Conservation (phyloP, 2,888 invertebrate genomes). For the Exephanes ischioxanthus region DNA sequence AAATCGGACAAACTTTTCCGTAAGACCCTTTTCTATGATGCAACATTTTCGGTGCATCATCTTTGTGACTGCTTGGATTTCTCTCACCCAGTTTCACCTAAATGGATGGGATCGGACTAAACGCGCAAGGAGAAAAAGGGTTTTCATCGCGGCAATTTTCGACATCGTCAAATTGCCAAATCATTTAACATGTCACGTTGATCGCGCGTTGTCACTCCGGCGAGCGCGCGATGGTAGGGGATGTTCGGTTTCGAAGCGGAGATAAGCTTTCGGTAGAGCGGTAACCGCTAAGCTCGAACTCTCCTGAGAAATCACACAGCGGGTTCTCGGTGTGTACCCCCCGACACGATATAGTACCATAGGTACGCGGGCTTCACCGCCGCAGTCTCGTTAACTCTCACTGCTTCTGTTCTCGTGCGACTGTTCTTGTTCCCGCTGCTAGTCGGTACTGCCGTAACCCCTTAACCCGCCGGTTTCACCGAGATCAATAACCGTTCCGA, state of each 20-base stretch:
- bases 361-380: slow-evolving; percentile 52
- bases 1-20: neutral
- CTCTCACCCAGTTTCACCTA: too few relatives aligned
- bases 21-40: too few relatives aligned
- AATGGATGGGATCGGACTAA: neutral
- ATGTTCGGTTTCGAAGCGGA: slow-evolving; percentile 44
- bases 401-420: slow-evolving; percentile 52
- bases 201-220: slow-evolving; percentile 24
- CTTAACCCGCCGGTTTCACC: slow-evolving; percentile 39
- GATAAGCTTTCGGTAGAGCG: slow-evolving; percentile 45
- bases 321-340: slow-evolving; percentile 41
- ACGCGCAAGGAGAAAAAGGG: neutral
- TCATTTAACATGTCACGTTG: slow-evolving; percentile 46
- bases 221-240: slow-evolving; percentile 25
- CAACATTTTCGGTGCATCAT: too few relatives aligned
- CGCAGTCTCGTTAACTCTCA: slow-evolving; percentile 61
- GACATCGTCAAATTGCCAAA: slow-evolving; percentile 46
- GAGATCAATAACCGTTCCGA: slow-evolving; percentile 60
- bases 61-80: too few relatives aligned
- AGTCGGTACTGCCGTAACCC: slow-evolving; percentile 8
- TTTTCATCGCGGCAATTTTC: slow-evolving; percentile 29
- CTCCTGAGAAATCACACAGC: slow-evolving; percentile 73
- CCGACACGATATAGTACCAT: slow-evolving; percentile 48
- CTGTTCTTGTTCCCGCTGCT: slow-evolving; percentile 3
- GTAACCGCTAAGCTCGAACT: slow-evolving; percentile 70